Evolutionary conservation across 2,888 invertebrate genomes (phyloP), one percentile per base, ranked within the genome.

Genomic region (Craniophora ligustri): DNA sequence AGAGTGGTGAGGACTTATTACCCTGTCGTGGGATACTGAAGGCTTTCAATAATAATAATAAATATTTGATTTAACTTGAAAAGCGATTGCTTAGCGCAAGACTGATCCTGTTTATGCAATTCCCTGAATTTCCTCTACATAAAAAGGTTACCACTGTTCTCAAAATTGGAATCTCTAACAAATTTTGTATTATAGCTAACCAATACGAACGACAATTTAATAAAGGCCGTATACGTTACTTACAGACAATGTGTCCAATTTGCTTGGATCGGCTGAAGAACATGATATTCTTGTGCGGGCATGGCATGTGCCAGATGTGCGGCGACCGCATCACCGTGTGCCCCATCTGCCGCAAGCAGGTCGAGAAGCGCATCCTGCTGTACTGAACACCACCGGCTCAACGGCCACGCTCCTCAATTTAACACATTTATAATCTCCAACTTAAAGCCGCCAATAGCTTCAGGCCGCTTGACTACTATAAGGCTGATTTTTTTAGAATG

Each of bases 291-390:
- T 95, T 99, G 35, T 99, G 99, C 89, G 99, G 99, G 5, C 99
- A 99, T 89, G 99, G 99, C 71, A 97, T 98, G 65, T 99, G 99
- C 87, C 99, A 99, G 93, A 98, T 98, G 97, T 99, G 99, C 89
- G 99, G 99, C 21, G 99, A 99, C 94, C 97, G 98, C 79, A 98
- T 99, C 96, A 96, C 97, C 58, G 99, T 99, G 80, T 99, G 99
- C 85, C 99, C 99, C 23, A 99, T 99, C 86, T 99, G 99, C 88
- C 95, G 99, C 75, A 99, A 99, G 93, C 96, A 97, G 54, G 98
- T 99, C 48, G 98, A 99, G 87, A 99, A 98, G 84, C 95, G 98
- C 59, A 99, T 99, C 83, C 94, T 99, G 42, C 95, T 99, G 23
- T 99, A 99, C 72, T 93, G 75, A 79, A 47, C 28, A 11, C 14